A percentile compares a stretch with the other conserved stretches of the same genome.
phyloP scores from a whole-genome alignment of 2,888 invertebrate genomes.

The Ophion obscuratus region DNA sequence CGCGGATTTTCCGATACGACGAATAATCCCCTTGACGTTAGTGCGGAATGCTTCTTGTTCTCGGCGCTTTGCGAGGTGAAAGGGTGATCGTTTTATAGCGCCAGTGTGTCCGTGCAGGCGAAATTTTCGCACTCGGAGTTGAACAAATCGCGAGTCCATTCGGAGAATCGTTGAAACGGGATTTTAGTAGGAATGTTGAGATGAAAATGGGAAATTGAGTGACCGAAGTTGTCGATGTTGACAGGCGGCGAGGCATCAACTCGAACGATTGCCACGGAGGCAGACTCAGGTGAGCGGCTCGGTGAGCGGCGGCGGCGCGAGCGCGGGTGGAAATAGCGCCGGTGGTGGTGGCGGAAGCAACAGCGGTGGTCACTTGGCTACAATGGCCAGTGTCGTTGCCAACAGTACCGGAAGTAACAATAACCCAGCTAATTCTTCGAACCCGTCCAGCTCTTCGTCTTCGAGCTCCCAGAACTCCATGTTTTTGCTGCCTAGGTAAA shows the following conservation, averaged over 20 bases:
- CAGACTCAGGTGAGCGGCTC: constrained; percentile 87
- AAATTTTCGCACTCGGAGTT: not conserved
- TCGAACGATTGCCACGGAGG: constrained; percentile 94
- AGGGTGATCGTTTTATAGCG: too few relatives aligned
- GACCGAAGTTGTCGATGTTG: constrained; percentile 19
- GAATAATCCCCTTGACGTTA: not conserved
- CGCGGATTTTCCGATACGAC: not conserved
- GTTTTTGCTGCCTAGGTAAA: constrained; percentile 82
- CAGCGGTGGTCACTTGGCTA: constrained; percentile 79
- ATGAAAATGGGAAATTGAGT: not conserved
- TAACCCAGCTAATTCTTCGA: constrained; percentile 79
- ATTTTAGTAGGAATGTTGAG: not conserved
- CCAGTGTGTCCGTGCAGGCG: not conserved
- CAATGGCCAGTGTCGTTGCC: constrained; percentile 81
- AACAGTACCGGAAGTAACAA: constrained; percentile 81
- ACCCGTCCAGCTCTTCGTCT: constrained; percentile 80
- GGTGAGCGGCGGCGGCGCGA: constrained; percentile 85
- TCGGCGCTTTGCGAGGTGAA: too few relatives aligned
- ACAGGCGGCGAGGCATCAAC: constrained; percentile 92
- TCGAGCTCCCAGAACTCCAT: constrained; percentile 81
- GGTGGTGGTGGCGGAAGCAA: constrained; percentile 70
- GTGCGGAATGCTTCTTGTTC: not conserved
- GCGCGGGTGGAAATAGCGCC: constrained; percentile 71
- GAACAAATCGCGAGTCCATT: not conserved
- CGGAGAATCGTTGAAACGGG: not conserved